Percentiles rank a stretch among this genome's conserved stretches.
Evolutionary conservation across 2,797 vertebrate genomes (phyloP).

Genomic region (Dryobates pubescens): DNA sequence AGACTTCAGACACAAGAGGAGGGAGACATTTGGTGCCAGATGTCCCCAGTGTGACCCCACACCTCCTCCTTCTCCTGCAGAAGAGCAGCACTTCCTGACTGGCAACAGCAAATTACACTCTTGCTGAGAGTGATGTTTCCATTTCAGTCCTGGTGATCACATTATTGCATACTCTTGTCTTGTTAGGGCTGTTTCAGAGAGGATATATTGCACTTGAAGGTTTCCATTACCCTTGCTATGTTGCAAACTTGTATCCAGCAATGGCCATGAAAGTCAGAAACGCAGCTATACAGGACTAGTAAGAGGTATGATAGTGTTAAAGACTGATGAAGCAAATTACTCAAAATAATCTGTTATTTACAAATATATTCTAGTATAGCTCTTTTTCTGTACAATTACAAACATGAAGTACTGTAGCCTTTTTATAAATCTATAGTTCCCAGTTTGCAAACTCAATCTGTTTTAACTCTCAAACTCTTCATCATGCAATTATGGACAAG

Average conservation of each 20-base stretch:
- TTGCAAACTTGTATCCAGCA: background rate
- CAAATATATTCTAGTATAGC: background rate
- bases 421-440: background rate
- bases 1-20: background rate
- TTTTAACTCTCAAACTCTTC: background rate
- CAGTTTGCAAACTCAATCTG: background rate
- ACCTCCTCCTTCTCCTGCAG: background rate
- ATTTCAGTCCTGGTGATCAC: background rate
- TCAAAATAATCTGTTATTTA: background rate
- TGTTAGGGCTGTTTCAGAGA: background rate
- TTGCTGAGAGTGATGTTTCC: background rate
- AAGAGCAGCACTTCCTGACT: background rate
- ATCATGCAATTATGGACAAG: background rate
- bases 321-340: background rate
- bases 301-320: background rate
- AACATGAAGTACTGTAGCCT: background rate
- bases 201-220: background rate
- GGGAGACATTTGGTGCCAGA: background rate
- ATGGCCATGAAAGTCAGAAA: background rate
- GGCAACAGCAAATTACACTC: background rate
- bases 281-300: background rate
- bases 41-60: background rate
- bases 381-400: background rate
- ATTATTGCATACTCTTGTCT: background rate
- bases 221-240: background rate